Conservation (phyloP, 2,797 vertebrate genomes). For the Cryptoprocta ferox region DNA sequence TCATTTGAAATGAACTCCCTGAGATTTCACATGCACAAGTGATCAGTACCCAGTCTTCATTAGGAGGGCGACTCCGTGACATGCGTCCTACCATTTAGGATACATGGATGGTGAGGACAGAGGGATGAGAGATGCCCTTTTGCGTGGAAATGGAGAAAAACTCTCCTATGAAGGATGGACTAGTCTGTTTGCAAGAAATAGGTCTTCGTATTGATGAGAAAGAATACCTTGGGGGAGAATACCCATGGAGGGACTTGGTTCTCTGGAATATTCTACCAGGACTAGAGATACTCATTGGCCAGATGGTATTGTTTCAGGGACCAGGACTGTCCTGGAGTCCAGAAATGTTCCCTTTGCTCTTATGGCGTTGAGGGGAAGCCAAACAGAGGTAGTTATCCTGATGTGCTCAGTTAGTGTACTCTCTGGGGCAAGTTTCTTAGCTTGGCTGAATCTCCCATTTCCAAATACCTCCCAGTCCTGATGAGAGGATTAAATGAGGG, state of each 20-base stretch:
- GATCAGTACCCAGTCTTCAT: neutral
- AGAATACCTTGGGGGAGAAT: too few relatives aligned
- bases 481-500: neutral
- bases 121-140: neutral
- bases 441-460: neutral
- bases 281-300: neutral
- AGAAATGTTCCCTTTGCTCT: neutral
- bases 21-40: neutral
- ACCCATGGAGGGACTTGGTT: neutral
- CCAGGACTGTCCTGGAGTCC: neutral
- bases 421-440: neutral
- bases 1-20: neutral
- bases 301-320: neutral
- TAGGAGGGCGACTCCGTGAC: rapidly evolving
- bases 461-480: neutral
- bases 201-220: neutral
- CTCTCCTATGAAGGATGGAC: neutral
- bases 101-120: neutral
- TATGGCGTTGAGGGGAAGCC: too few relatives aligned
- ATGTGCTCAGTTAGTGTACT: neutral
- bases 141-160: neutral
- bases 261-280: neutral
- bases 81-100: rapidly evolving
- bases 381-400: too few relatives aligned
- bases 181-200: neutral